Percentiles rank a stretch among this genome's conserved stretches.
These are phyloP conservation scores for Rotaria sp. DNA, from an alignment of 2,888 invertebrate species.

Conservation along the genomic window DNA sequence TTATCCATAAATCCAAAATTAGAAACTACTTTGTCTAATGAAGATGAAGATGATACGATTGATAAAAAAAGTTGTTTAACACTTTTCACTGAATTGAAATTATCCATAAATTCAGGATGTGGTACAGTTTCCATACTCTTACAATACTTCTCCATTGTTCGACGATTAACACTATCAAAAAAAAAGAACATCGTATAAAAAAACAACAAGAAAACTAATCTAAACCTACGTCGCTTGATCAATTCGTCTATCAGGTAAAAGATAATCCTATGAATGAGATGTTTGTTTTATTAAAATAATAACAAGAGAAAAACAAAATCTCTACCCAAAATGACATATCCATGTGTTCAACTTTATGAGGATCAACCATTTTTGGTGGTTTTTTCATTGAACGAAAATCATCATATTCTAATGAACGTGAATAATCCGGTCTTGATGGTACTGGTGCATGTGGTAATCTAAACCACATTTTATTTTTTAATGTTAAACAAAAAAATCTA, in stretches of 20 bases:
- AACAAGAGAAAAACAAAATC: neutral
- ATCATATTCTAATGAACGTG: constrained; percentile 28
- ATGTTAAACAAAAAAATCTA: neutral
- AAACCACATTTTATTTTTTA: neutral
- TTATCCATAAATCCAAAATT: neutral
- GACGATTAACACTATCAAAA: neutral
- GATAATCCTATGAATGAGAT: neutral
- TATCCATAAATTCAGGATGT: constrained; percentile 19
- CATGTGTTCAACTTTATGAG: neutral
- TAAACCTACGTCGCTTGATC: neutral
- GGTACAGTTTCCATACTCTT: neutral
- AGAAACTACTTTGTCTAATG: neutral
- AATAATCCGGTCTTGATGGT: neutral
- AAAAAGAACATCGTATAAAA: neutral
- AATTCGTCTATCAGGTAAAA: neutral
- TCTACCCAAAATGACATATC: constrained; percentile 16
- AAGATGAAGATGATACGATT: neutral
- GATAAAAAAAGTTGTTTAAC: neutral
- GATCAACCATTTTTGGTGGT: neutral
- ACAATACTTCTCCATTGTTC: neutral
- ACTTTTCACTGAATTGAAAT: neutral
- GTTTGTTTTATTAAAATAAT: neutral
- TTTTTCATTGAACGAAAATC: neutral
- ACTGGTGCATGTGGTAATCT: constrained; percentile 13
- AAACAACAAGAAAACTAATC: no score